Conservation (phyloP, 2,113 vertebrate genomes). For the Malurus melanocephalus region DNA sequence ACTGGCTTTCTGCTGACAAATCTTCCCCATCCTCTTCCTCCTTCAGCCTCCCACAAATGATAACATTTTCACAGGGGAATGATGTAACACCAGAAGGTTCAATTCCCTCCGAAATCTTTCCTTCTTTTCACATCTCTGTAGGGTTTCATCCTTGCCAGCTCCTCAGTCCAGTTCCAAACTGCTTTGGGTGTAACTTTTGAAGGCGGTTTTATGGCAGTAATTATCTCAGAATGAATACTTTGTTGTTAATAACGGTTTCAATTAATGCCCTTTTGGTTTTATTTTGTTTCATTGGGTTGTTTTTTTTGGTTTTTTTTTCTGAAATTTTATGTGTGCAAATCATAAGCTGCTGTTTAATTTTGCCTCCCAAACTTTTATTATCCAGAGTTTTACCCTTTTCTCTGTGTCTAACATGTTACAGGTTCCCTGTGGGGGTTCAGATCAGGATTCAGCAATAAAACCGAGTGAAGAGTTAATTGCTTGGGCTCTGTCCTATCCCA, state of each 20-base stretch:
- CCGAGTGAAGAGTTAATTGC: not conserved
- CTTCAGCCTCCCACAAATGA: not conserved
- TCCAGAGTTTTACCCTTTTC: not conserved
- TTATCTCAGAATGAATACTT: not conserved
- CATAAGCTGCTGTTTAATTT: not conserved
- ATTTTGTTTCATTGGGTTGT: not conserved
- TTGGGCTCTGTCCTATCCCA: not conserved
- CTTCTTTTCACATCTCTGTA: not conserved
- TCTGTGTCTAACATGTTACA: not conserved
- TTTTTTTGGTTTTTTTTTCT: not conserved
- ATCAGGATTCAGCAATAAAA: not conserved
- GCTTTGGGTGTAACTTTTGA: not conserved
- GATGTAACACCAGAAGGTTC: not conserved
- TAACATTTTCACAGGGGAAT: not conserved
- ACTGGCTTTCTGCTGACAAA: not conserved
- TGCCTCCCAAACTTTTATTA: not conserved
- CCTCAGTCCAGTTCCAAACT: not conserved
- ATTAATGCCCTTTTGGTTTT: not conserved
- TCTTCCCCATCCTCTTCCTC: not conserved
- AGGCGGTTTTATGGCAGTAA: not conserved
- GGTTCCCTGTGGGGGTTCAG: slow-evolving; percentile 1
- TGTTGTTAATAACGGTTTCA: not conserved
- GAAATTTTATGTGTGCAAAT: not conserved
- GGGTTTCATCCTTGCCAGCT: not conserved
- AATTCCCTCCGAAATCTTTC: not conserved